Evolutionary conservation across 2,113 vertebrate species (phyloP).

Genomic region (Upupa epops): DNA sequence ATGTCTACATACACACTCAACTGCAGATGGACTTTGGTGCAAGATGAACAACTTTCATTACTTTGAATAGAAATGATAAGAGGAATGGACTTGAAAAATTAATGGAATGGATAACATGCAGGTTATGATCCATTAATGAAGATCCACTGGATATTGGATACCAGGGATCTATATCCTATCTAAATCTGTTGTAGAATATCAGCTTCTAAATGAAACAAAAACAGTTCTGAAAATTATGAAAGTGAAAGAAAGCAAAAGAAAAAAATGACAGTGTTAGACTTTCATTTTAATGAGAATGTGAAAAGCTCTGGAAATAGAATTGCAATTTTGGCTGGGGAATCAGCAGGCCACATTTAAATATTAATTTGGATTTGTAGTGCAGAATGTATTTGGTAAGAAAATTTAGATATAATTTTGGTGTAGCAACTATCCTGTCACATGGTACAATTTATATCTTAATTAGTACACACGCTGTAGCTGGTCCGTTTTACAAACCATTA

Average conservation of each 20-base stretch:
- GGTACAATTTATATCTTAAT: conserved; percentile 34
- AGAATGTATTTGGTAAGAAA: conserved; percentile 7
- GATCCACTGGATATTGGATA: neutral
- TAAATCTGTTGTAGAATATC: neutral
- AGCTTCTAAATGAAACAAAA: neutral
- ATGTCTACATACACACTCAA: neutral
- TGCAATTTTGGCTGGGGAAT: neutral
- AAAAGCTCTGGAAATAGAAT: neutral
- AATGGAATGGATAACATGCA: neutral
- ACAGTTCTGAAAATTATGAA: neutral
- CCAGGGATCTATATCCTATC: neutral
- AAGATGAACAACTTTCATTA: neutral
- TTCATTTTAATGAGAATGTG: neutral
- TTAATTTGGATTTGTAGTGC: conserved; percentile 21
- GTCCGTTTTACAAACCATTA: conserved; percentile 36
- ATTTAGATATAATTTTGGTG: neutral
- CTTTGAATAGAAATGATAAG: neutral
- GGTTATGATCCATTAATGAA: neutral
- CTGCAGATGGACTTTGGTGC: neutral
- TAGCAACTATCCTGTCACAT: neutral
- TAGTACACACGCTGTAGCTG: conserved; percentile 37
- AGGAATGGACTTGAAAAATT: neutral
- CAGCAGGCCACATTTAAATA: neutral
- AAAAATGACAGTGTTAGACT: neutral
- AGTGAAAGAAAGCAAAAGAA: neutral